phyloP scores from a whole-genome alignment of 1,140 invertebrate genomes.

The Pissodes strobi region DNA sequence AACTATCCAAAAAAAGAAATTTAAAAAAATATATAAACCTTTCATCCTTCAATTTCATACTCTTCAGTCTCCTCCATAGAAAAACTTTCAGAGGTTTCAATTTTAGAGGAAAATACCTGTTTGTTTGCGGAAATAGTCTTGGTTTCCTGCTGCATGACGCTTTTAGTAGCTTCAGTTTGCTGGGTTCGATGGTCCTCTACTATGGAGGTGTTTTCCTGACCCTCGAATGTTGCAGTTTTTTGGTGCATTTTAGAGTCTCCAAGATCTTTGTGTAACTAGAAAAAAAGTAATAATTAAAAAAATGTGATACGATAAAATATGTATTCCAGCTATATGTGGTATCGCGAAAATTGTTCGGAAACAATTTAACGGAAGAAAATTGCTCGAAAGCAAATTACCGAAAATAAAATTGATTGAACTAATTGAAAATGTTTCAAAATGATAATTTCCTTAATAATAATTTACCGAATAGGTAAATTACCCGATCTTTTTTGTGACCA shows the following conservation, averaged over 20 bases:
- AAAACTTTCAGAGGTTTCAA: conserved; percentile 50
- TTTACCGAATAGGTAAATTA: too few relatives aligned
- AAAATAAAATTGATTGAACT: background rate
- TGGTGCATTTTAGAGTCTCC: conserved; percentile 50
- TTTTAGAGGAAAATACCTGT: conserved; percentile 47
- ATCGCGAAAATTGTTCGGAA: too few relatives aligned
- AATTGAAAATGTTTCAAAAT: too few relatives aligned
- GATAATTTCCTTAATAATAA: too few relatives aligned
- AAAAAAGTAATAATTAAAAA: too few relatives aligned
- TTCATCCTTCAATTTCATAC: conserved; percentile 49
- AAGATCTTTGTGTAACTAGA: conserved; percentile 48
- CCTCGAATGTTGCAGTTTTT: conserved; percentile 49
- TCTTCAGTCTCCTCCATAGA: conserved; percentile 53
- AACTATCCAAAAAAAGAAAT: too few relatives aligned
- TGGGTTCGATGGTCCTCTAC: conserved; percentile 45
- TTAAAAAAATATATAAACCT: too few relatives aligned
- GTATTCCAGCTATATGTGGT: too few relatives aligned
- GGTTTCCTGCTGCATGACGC: conserved; percentile 44
- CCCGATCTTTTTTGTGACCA: too few relatives aligned
- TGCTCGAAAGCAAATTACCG: too few relatives aligned
- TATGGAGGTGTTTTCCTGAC: conserved; percentile 45
- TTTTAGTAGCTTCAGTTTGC: conserved; percentile 43
- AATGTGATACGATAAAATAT: too few relatives aligned
- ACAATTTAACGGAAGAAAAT: too few relatives aligned
- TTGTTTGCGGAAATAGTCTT: conserved; percentile 45